Evolutionary conservation across 2,888 invertebrate genomes (phyloP).

Genomic region (Carterocephalus palaemon): DNA sequence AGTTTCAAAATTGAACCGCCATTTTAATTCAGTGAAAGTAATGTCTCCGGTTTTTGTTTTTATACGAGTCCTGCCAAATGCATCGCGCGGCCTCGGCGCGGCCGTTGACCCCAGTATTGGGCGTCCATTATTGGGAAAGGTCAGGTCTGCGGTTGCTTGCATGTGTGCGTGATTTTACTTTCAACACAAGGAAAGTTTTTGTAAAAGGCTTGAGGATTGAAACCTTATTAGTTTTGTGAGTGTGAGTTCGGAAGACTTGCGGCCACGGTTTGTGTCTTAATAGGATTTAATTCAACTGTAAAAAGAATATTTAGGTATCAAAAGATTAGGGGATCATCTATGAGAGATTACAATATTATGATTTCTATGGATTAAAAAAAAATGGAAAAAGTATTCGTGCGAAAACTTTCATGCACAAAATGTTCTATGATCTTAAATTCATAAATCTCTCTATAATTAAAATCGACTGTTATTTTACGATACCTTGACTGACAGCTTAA

Average conservation of each 20-base stretch:
- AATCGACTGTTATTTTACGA: no score
- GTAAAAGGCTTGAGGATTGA: conserved; percentile 20
- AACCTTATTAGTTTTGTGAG: conserved; percentile 7
- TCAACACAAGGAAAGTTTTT: conserved; percentile 40
- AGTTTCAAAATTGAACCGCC: conserved; percentile 34
- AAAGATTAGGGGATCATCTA: no score
- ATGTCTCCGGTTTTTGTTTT: conserved; percentile 44
- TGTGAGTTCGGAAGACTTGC: background rate
- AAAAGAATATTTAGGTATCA: no score
- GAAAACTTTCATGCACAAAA: no score
- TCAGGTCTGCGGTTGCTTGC: conserved; percentile 56
- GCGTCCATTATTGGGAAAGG: conserved; percentile 71
- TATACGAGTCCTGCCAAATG: conserved; percentile 65
- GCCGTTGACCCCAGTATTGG: conserved; percentile 68
- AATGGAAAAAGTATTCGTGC: no score
- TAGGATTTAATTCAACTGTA: no score
- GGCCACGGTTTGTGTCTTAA: conserved; percentile 2
- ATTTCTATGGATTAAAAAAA: no score
- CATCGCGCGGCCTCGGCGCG: conserved; percentile 60
- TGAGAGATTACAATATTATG: no score
- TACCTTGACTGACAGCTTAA: no score
- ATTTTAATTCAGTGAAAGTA: conserved; percentile 61
- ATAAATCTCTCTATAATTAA: no score
- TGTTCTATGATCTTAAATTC: no score
- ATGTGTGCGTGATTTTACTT: conserved; percentile 64